phyloP scores from a whole-genome alignment of 2,888 invertebrate species.

The Tanytarsus gracilentus region DNA sequence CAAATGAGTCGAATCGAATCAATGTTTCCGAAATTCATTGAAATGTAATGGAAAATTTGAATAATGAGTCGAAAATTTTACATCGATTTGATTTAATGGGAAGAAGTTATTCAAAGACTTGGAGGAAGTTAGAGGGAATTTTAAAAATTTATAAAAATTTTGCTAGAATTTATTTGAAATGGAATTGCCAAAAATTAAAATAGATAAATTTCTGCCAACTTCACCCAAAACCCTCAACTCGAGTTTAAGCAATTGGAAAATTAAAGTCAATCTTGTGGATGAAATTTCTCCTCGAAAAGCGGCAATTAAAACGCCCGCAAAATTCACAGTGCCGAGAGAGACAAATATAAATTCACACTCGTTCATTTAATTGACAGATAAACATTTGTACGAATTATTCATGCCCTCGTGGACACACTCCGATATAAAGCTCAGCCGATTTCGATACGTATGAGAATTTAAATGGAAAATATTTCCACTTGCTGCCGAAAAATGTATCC shows the following conservation, averaged over 20 bases:
- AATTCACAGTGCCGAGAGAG: background rate
- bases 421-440: background rate
- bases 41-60: slow-evolving; percentile 21
- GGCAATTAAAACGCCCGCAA: slow-evolving; percentile 28
- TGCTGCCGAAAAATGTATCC: slow-evolving; percentile 10
- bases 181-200: too few relatives aligned
- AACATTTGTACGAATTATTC: slow-evolving; percentile 29
- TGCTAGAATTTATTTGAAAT: too few relatives aligned
- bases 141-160: too few relatives aligned
- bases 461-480: too few relatives aligned
- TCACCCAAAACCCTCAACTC: background rate
- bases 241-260: slow-evolving; percentile 26
- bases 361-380: slow-evolving; percentile 29
- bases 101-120: too few relatives aligned
- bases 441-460: background rate
- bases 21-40: slow-evolving; percentile 17
- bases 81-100: slow-evolving; percentile 10
- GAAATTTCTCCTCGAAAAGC: slow-evolving; percentile 10
- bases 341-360: slow-evolving; percentile 29
- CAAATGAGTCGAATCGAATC: slow-evolving; percentile 17
- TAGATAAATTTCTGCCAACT: too few relatives aligned
- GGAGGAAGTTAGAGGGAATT: too few relatives aligned
- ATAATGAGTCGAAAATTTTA: slow-evolving; percentile 27
- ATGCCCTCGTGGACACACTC: slow-evolving; percentile 16
- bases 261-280: slow-evolving; percentile 27